Base-by-base conservation (phyloP, 1,140 invertebrate genomes). In the Dendroctonus valens region DNA sequence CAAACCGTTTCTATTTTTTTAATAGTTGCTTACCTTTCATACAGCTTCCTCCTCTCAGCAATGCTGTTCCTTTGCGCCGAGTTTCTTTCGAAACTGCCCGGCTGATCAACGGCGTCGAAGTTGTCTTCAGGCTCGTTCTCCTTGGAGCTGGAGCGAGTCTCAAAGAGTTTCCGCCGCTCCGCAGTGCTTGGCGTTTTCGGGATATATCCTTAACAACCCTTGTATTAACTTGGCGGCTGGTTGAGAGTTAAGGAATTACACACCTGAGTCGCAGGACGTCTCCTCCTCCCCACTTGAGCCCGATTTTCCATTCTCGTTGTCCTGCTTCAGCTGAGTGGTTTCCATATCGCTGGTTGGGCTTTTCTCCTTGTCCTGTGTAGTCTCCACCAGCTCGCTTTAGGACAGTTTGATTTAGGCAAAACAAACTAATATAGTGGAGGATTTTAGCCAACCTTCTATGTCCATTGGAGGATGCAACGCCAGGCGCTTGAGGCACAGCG, bases 161-260 rank as follows among this genome's bases (percentile, higher is more conserved):
- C 87, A 68, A 89, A 89, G 46, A 89, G 72, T 79, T 87, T 90
- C 65, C 88, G 82, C 11, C 88, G 79, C 71, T 91, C 89, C 0
- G 88, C 88, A 0, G 89, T 91, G 68, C 87, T 89, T 0, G 89
- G 85, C 1, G 89, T 89, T 76, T 89, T 89, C 14, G 87, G 71
- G 42, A 70, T 76, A 70, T 83, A 83, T 5, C 81, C 82, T 67
- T 37, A 41, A 40, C 8, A 7, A 9, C 44, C 44, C 44, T 5
- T 52, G 12, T 6, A 26, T 52, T 52, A 14, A 14, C 8, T 64
- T 51, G 48, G 38, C 46, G 26, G 38, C 9, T 51, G 15, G n/a
- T 46, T 8, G 11, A 48, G 8, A 52, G n/a, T 52, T 26, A 37
- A 52, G n/a, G 11, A n/a, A 14, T n/a, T 39, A 38, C 41, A 4